A percentile compares a stretch with the other conserved stretches of the same genome.
Conservation (phyloP, 2,113 vertebrate genomes). For the Coracopsis vasa region DNA sequence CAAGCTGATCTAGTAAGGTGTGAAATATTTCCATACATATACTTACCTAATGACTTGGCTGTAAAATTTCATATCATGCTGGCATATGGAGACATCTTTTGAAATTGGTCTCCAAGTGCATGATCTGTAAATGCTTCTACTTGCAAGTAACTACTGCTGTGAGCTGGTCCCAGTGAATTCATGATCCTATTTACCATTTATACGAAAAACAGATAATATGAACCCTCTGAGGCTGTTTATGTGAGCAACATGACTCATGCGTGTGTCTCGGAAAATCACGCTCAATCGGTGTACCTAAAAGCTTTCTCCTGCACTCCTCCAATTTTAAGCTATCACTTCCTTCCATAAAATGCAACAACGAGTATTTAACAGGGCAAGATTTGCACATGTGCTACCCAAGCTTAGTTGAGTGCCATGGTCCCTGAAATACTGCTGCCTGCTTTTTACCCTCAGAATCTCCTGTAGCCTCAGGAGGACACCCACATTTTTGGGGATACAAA, state of each 20-base stretch:
- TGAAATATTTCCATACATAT: neutral
- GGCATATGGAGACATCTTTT: neutral
- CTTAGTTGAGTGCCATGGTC: neutral
- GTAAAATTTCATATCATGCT: neutral
- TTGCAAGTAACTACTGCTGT: neutral
- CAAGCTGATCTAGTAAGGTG: neutral
- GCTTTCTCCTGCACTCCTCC: neutral
- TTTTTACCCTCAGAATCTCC: neutral
- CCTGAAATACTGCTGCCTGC: neutral
- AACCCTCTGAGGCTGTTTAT: neutral
- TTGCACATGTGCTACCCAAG: neutral
- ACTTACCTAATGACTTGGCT: conserved; percentile 39
- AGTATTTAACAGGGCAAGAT: neutral
- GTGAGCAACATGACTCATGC: neutral
- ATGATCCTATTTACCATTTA: neutral
- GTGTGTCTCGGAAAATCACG: neutral
- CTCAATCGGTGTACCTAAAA: neutral
- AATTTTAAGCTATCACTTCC: neutral
- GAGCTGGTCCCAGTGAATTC: neutral
- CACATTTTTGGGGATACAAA: neutral
- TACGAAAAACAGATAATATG: neutral
- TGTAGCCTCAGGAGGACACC: neutral
- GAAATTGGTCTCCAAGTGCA: neutral
- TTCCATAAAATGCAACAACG: neutral
- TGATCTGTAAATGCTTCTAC: neutral